Conservation (phyloP, 2,888 invertebrate species). For the Drosophila anomalata region DNA sequence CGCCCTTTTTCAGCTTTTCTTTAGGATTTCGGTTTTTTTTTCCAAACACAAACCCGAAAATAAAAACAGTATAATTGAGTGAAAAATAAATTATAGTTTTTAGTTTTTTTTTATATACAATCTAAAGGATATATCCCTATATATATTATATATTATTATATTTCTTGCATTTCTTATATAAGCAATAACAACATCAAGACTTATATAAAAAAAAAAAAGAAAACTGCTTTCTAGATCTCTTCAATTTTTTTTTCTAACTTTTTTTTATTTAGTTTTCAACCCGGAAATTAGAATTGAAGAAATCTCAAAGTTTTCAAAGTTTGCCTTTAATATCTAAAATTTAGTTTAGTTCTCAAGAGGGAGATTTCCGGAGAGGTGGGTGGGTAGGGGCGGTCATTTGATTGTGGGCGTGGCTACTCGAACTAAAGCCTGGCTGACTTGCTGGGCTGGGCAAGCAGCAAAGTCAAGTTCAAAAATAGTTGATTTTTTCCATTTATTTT, state of each 20-base stretch:
- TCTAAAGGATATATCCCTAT: constrained; percentile 32
- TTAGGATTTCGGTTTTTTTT: constrained; percentile 1
- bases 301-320: constrained; percentile 14
- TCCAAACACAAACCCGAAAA: neutral
- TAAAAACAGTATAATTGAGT: neutral
- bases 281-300: constrained; percentile 20
- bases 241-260: constrained; percentile 20
- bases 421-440: constrained; percentile 62
- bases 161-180: constrained; percentile 17
- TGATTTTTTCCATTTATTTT: constrained; percentile 8
- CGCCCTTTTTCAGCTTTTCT: constrained; percentile 3
- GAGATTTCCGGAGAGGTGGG: neutral
- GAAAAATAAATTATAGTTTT: neutral
- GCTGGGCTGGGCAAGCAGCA: constrained; percentile 73
- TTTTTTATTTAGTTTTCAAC: neutral
- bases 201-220: constrained; percentile 44
- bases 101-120: constrained; percentile 49
- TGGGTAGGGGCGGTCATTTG: neutral
- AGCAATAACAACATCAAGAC: constrained; percentile 67
- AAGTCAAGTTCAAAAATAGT: constrained; percentile 60
- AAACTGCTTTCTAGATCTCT: constrained; percentile 28
- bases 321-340: constrained; percentile 9
- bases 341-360: neutral
- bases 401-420: constrained; percentile 35
- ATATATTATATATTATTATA: constrained; percentile 4